A percentile compares a stretch with the other conserved stretches of the same genome.
phyloP scores from a whole-genome alignment of 2,797 vertebrate genomes.

The Halcyon badia region DNA sequence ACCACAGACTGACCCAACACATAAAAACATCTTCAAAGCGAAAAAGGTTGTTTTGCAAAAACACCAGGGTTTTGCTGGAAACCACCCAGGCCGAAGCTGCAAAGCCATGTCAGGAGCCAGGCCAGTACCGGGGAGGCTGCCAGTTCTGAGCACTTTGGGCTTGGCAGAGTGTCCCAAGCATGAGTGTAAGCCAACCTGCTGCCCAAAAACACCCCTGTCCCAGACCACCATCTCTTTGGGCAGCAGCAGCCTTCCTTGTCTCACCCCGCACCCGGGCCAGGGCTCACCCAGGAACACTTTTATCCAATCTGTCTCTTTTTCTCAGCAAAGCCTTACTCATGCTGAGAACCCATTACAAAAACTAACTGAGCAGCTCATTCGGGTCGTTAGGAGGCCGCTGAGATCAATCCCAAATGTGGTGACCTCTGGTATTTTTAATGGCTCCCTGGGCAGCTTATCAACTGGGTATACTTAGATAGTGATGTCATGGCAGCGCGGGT shows the following conservation, averaged over 20 bases:
- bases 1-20: not conserved
- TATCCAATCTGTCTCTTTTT: not conserved
- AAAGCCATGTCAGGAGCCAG: not conserved
- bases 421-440: constrained; percentile 44
- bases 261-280: fast-evolving
- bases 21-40: not conserved
- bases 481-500: not conserved
- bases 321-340: fast-evolving
- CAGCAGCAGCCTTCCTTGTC: not conserved
- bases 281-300: not conserved
- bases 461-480: not conserved
- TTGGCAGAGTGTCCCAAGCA: not conserved
- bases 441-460: not conserved
- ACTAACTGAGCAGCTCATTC: not conserved
- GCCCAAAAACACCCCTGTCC: not conserved
- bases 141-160: not conserved
- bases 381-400: not conserved
- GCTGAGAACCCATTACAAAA: not conserved
- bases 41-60: constrained; percentile 43
- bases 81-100: not conserved
- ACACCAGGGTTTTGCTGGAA: not conserved
- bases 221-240: not conserved
- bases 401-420: fast-evolving
- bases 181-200: not conserved
- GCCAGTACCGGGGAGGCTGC: not conserved